Percentiles rank a stretch among this genome's conserved stretches.
Evolutionary conservation across 2,113 vertebrate genomes (phyloP).

Genomic region (Plestiodon gilberti): DNA sequence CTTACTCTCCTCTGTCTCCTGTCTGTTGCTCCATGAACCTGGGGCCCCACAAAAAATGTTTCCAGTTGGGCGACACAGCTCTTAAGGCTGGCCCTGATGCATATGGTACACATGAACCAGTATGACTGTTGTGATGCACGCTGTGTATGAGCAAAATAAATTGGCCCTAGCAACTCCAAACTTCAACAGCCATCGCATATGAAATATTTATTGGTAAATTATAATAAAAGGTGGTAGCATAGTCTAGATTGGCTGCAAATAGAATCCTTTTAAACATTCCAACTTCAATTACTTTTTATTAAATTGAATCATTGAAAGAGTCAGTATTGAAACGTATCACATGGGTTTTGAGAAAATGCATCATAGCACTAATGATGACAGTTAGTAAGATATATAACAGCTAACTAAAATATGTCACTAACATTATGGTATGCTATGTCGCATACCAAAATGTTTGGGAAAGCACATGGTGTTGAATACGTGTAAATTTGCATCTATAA

Average conservation of each 20-base stretch:
- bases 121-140: too few relatives aligned
- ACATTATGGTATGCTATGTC: background rate
- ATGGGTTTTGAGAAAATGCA: background rate
- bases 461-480: accelerated
- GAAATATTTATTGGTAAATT: background rate
- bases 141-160: too few relatives aligned
- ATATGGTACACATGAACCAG: too few relatives aligned
- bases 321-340: background rate
- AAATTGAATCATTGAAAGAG: background rate
- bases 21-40: too few relatives aligned
- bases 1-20: too few relatives aligned
- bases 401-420: background rate
- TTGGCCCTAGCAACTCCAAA: too few relatives aligned
- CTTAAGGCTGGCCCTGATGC: too few relatives aligned
- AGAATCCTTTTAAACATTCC: background rate
- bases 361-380: background rate
- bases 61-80: too few relatives aligned
- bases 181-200: too few relatives aligned
- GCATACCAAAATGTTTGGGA: too few relatives aligned
- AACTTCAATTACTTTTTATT: background rate
- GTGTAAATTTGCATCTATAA: background rate
- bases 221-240: background rate
- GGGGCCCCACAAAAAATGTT: too few relatives aligned
- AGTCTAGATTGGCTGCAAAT: background rate
- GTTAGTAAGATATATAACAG: background rate